Base-by-base conservation (phyloP, 1,140 invertebrate species). In the Ostrea edulis region DNA sequence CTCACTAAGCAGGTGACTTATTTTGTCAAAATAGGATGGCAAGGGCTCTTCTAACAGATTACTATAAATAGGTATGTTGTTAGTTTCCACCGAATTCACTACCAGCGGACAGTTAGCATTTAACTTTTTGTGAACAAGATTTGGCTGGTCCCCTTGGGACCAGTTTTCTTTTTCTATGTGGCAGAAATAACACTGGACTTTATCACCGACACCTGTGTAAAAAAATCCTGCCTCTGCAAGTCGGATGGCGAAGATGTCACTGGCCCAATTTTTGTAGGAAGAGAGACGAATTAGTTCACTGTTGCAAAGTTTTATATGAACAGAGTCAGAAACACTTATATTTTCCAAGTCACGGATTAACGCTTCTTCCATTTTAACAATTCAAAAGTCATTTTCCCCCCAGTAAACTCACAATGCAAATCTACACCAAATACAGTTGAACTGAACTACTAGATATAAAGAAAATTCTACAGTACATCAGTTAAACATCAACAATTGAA, bases 141-240 rank as follows among this genome's bases (percentile, higher is more conserved):
- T 25, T 29, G 90, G 88, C 8, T 81, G 22, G 29, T 93, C 92
- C 8, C 62, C 55, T 11, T 22, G 81, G 7, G 85, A 58, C 91
- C 91, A 93, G 35, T 62, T 77, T n/a, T 88, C 62, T 44, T 89
- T 90, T 29, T 81, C 71, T 22, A 71, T 22, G 14, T 62, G 53
- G 68, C 92, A 93, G 82, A 91, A 90, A 84, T 58, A 90, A 71
- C 92, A 93, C 29, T 83, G 77, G 0, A 92, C 90, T 3, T 53
- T 85, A 44, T 89, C 82, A 12, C 77, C 86, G 11, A 1, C 25
- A 9, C 89, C 90, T n/a, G 22, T 22, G 62, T 87, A 90, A 55
- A 86, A 89, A 90, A 92, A 91, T 25, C 92, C 92, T 87, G 98
- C 97, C 89, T 97, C 96, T 62, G 97, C 97, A 25, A 99, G 95